Evolutionary conservation across 2,888 invertebrate species (phyloP).

Genomic region (Leptinotarsa tumamoca): DNA sequence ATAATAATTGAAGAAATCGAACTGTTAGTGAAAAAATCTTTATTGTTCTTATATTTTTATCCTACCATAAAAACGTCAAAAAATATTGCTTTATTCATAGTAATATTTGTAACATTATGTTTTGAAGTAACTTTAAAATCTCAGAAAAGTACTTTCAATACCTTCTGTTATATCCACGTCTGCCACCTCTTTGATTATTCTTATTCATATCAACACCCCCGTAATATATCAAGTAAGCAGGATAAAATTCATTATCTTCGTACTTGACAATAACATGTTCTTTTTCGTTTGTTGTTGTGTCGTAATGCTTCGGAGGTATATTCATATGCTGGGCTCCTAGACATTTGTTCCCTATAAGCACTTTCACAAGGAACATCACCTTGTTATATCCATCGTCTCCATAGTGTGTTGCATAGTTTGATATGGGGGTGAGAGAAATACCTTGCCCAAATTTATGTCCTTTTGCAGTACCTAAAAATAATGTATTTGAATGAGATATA

Average conservation of each 20-base stretch:
- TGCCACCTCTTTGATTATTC: conserved; percentile 5
- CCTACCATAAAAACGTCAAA: too few species aligned
- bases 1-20: too few species aligned
- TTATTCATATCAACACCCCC: conserved; percentile 20
- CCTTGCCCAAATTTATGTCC: conserved; percentile 30
- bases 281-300: conserved; percentile 20
- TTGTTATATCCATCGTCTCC: conserved; percentile 26
- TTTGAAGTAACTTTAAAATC: too few species aligned
- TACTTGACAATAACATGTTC: conserved; percentile 29
- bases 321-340: neutral
- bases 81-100: too few species aligned
- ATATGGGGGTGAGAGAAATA: conserved; percentile 15
- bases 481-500: neutral
- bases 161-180: neutral
- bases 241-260: conserved; percentile 32
- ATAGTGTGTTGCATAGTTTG: conserved; percentile 29
- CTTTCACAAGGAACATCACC: conserved; percentile 29
- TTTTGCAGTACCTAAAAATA: conserved; percentile 15
- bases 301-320: conserved; percentile 13
- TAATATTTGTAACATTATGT: too few species aligned
- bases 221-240: conserved; percentile 27
- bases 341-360: conserved; percentile 21
- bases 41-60: too few species aligned
- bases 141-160: neutral
- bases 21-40: too few species aligned